These are phyloP conservation scores for Parotocinclus haroldoi DNA, from an alignment of 2,797 vertebrate genomes.

Conservation along the genomic window DNA sequence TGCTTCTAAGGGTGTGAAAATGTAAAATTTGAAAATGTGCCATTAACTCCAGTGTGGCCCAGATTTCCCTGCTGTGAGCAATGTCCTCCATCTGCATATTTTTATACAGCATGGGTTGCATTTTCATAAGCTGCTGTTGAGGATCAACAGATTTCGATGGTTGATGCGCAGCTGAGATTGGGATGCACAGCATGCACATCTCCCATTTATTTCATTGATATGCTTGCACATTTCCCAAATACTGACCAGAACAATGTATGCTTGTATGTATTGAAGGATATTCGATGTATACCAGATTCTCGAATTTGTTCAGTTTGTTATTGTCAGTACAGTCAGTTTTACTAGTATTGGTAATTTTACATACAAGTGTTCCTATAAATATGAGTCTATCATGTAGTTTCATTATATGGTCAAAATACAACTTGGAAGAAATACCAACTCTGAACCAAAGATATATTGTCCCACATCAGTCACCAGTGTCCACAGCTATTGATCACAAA, in stretches of 20 bases:
- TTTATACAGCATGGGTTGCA: slow-evolving; percentile 36
- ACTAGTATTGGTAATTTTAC: too few relatives aligned
- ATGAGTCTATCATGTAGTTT: too few relatives aligned
- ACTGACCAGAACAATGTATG: slow-evolving; percentile 21
- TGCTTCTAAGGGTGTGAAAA: slow-evolving; percentile 16
- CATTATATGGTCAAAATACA: too few relatives aligned
- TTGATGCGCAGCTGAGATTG: slow-evolving; percentile 22
- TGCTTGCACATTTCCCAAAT: slow-evolving; percentile 4
- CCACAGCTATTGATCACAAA: too few relatives aligned
- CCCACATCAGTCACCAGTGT: too few relatives aligned
- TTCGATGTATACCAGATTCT: too few relatives aligned
- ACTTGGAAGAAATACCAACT: too few relatives aligned
- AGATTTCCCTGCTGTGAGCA: slow-evolving; percentile 40
- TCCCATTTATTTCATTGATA: slow-evolving; percentile 9
- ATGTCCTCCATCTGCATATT: slow-evolving; percentile 45
- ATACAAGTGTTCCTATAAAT: too few relatives aligned
- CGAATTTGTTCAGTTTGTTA: too few relatives aligned
- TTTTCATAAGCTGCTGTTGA: slow-evolving; percentile 37
- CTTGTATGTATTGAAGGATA: too few relatives aligned
- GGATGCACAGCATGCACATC: not conserved
- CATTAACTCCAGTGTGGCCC: slow-evolving; percentile 33
- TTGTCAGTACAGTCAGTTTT: too few relatives aligned
- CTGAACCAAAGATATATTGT: too few relatives aligned
- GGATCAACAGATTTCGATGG: slow-evolving; percentile 26
- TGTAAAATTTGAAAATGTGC: slow-evolving; percentile 33